Base-by-base conservation (phyloP, 2,888 invertebrate species). In the Sphaerophoria taeniata region DNA sequence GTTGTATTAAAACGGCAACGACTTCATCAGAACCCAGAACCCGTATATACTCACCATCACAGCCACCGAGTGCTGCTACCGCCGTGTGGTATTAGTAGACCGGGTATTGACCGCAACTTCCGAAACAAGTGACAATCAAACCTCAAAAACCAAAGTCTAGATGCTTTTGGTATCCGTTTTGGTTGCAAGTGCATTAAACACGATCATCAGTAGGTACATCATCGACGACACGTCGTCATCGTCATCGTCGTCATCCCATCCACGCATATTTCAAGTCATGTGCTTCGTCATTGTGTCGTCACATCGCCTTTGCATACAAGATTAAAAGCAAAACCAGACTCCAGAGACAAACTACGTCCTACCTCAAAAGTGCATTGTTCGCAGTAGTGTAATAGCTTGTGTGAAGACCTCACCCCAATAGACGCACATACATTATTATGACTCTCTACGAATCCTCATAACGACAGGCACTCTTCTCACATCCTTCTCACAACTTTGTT, bases 91-190 rank as follows among this genome's bases (percentile, higher is more conserved):
- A 14, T 36, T 11, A 14, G 51, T 51, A 11, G 53, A 12, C 12
- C 31, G 9, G 55, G 55, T 6, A n/a, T n/a, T 36, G 6, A 36
- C 71, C 61, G 76, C 75, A 85, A 76, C 76, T 72, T 70, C 85
- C 73, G 73, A 70, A 77, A 76, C 80, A 77, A 85, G 81, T 85
- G 85, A 77, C 80, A 85, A 77, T 80, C 81, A 85, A 77, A 85
- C 85, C 85, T 70, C 85, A 85, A 73, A 83, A 85, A 85, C 85
- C 85, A 85, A 81, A 80, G 80, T 85, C 85, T 77, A 85, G 85
- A 80, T 85, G 85, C 80, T 81, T 85, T 85, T 47, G 76, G 85
- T 81, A 77, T 85, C 85, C 85, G 85, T 77, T 85, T 85, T 85
- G 85, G 85, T 76, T 85, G 72, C 69, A 51, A 85, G 85, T 85